phyloP scores from a whole-genome alignment of 1,140 invertebrate species.

The Ceratitis capitata region DNA sequence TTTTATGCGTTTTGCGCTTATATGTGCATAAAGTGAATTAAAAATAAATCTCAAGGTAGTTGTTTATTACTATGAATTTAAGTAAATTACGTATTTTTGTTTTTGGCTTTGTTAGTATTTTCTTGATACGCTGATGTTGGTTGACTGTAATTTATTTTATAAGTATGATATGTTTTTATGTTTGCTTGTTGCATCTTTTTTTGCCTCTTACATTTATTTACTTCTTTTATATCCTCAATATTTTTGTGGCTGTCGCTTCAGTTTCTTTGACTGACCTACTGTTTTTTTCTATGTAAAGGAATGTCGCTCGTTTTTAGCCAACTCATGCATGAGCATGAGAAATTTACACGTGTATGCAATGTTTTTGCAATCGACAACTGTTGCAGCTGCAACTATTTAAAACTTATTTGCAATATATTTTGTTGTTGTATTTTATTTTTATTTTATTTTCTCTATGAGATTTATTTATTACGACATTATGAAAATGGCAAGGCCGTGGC shows the following conservation, averaged over 20 bases:
- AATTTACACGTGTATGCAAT: background rate
- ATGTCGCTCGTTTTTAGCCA: background rate
- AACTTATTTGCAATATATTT: background rate
- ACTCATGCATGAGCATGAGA: background rate
- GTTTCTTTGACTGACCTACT: background rate
- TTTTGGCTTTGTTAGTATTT: background rate
- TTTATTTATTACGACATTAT: constrained; percentile 21
- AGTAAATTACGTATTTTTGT: background rate
- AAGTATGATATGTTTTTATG: background rate
- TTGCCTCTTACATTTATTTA: background rate
- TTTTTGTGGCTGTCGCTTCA: background rate
- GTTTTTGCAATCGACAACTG: background rate
- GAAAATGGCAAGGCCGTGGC: constrained; percentile 7
- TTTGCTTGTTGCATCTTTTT: background rate
- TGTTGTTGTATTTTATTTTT: background rate
- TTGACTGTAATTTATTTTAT: background rate
- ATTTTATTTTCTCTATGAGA: background rate
- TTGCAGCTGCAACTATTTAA: constrained; percentile 20
- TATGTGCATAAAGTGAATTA: background rate
- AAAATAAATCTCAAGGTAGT: constrained; percentile 23
- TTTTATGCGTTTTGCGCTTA: background rate
- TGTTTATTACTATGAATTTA: background rate
- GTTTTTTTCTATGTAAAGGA: background rate
- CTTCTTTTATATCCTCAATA: background rate
- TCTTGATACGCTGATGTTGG: background rate